These are phyloP conservation scores for Ataeniobius toweri DNA, from an alignment of 2,797 vertebrate species.

Conservation along the genomic window DNA sequence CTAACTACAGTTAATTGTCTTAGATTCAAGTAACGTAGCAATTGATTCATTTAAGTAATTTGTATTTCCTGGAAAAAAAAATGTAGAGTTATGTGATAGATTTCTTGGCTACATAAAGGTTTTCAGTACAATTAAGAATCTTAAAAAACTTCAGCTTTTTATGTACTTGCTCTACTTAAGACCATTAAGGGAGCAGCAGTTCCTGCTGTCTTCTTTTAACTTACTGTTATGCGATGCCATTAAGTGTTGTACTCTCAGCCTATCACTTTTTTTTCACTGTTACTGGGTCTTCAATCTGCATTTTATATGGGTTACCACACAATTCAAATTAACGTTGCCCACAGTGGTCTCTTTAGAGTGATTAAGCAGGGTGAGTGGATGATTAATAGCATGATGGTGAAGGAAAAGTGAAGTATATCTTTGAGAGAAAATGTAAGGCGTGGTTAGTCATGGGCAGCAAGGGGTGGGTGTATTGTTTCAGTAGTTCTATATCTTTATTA, in stretches of 20 bases:
- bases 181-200: not conserved
- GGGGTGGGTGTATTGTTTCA: not conserved
- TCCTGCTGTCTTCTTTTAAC: not conserved
- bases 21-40: not conserved
- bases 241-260: slow-evolving; percentile 15
- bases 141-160: not conserved
- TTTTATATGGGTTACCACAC: slow-evolving; percentile 45
- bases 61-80: not conserved
- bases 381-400: slow-evolving; percentile 33
- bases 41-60: not conserved
- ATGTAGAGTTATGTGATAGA: not conserved
- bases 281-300: slow-evolving; percentile 48
- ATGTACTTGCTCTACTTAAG: slow-evolving; percentile 1
- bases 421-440: not conserved
- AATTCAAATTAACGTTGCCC: slow-evolving; percentile 47
- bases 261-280: slow-evolving; percentile 33
- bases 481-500: not conserved
- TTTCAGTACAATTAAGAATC: not conserved
- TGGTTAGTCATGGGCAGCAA: not conserved
- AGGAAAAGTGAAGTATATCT: slow-evolving; percentile 26
- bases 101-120: not conserved
- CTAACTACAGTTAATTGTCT: not conserved
- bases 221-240: slow-evolving; percentile 13
- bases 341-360: slow-evolving; percentile 24
- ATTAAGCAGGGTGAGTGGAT: slow-evolving; percentile 25